Percentiles rank a stretch among this genome's conserved stretches.
phyloP scores from a whole-genome alignment of 2,888 invertebrate genomes.

The Acanthosepion esculentum region DNA sequence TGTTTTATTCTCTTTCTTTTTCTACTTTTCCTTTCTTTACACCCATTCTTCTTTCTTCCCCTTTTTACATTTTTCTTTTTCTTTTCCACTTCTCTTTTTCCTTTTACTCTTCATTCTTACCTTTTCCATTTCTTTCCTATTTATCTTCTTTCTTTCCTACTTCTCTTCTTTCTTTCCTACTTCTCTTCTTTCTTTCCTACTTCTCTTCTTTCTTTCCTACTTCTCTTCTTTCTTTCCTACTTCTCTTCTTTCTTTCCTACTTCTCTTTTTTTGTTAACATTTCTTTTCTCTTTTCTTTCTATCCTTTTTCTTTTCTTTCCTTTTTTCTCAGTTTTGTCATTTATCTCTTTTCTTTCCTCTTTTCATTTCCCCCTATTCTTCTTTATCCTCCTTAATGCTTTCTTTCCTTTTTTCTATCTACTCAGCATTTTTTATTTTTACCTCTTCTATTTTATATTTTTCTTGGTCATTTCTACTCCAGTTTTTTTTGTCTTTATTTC shows the following conservation, averaged over 20 bases:
- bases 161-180: background rate
- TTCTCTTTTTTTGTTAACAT: background rate
- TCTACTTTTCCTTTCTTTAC: background rate
- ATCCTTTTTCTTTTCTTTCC: background rate
- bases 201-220: background rate
- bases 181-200: background rate
- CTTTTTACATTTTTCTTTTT: background rate
- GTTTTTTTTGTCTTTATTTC: background rate
- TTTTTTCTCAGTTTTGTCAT: background rate
- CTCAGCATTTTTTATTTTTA: background rate
- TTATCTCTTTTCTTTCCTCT: background rate
- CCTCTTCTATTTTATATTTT: background rate
- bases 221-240: background rate
- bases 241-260: no score
- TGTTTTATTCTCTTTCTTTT: background rate
- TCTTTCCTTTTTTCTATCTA: background rate
- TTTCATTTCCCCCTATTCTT: no score
- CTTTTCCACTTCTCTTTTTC: no score
- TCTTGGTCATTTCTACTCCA: background rate
- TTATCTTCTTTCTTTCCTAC: background rate
- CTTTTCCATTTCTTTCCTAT: background rate
- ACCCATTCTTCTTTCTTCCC: background rate
- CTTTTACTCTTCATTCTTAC: no score
- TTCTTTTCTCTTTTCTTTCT: background rate
- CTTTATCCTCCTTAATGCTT: background rate